Base-by-base conservation (phyloP, 2,888 invertebrate genomes). In the Pristionchus fissidentatus region DNA sequence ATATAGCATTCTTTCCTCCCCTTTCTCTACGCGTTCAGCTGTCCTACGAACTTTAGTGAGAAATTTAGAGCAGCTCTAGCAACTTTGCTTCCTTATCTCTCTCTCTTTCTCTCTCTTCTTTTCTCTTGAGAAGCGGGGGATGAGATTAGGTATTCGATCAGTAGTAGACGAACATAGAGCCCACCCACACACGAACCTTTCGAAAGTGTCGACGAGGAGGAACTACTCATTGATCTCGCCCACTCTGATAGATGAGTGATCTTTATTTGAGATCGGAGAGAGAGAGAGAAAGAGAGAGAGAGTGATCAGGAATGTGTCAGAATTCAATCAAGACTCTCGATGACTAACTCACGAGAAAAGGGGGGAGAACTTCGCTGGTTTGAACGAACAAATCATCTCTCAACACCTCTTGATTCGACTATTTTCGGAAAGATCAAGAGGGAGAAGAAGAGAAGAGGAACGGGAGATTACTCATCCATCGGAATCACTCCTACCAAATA, bases 31-130 rank as follows among this genome's bases (percentile, higher is more conserved):
- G 41, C 43, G 70, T 70, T 70, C 70, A 70, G 38, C 70, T 70
- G 70, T 70, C 70, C 70, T 32, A 70, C 70, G 70, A 70, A 70
- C 70, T 70, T 70, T 70, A 70, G 70, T 70, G 70, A 70, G 70
- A 70, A 70, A 70, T 70, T 70, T 70, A 70, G 70, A 70, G 70
- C 70, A 70, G 70, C 22, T n/a, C 38, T 41, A 38, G 70, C 41
- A 66, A n/a, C n/a, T n/a, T 66, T 10, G 70, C 70, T 70, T 70
- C 70, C 70, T 70, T 70, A 70, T 70, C 70, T 70, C 70, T 70
- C 43, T 70, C n/a, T 13, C 62, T n/a, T n/a, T 32, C 57, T 57
- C 26, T 60, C 60, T 60, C 41, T 43, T 43, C 70, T n/a, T 38
- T 38, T 29, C 62, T 70, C 70, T n/a, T n/a, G n/a, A n/a, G n/a